Conservation (phyloP, 2,113 vertebrate genomes). For the Phalacrocorax aristotelis region DNA sequence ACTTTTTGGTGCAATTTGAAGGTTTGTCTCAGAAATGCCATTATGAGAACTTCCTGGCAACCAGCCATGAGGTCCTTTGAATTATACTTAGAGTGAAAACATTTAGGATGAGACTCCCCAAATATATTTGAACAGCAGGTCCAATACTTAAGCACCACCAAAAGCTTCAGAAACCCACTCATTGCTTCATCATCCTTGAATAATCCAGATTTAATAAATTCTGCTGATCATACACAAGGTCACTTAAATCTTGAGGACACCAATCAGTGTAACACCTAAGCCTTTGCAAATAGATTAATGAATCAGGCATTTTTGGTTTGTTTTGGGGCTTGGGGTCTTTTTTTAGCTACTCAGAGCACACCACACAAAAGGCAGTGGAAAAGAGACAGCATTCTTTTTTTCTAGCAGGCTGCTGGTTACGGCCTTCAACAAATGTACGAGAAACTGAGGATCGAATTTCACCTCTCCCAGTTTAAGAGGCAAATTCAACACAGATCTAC, state of each 20-base stretch:
- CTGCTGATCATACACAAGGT: background rate
- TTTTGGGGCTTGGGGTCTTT: background rate
- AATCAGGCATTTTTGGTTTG: background rate
- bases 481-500: background rate
- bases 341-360: background rate
- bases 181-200: background rate
- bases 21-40: background rate
- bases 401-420: background rate
- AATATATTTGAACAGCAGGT: background rate
- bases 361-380: background rate
- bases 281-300: background rate
- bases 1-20: constrained; percentile 18
- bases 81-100: background rate
- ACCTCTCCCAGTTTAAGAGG: background rate
- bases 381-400: background rate
- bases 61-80: background rate
- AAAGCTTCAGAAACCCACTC: background rate
- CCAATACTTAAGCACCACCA: background rate
- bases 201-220: background rate
- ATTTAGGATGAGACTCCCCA: background rate
- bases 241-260: background rate
- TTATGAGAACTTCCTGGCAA: background rate
- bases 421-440: background rate
- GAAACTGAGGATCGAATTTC: background rate
- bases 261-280: background rate